These are phyloP conservation scores for Stomorhina lunata DNA, from an alignment of 2,888 invertebrate genomes.

Conservation along the genomic window DNA sequence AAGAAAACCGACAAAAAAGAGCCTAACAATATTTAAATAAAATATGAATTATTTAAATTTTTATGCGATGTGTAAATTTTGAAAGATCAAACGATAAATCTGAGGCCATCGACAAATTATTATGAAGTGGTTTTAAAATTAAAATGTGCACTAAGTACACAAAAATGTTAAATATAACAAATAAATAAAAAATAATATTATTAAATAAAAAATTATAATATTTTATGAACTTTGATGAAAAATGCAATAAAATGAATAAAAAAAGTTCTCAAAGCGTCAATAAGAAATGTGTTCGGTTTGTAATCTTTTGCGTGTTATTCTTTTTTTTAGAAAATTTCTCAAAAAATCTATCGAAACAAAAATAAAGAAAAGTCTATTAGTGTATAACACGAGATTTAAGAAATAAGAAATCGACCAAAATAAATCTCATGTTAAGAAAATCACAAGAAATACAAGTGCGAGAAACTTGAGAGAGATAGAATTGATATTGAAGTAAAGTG, in stretches of 20 bases:
- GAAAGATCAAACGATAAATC: too few species aligned
- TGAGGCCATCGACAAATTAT: too few species aligned
- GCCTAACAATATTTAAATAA: too few species aligned
- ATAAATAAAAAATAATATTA: not conserved
- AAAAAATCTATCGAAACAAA: not conserved
- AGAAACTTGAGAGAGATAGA: not conserved
- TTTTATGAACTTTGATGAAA: not conserved
- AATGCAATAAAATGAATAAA: slow-evolving; percentile 4
- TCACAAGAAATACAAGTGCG: slow-evolving; percentile 5
- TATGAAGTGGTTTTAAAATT: too few species aligned
- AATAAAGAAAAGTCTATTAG: too few species aligned
- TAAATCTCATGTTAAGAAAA: not conserved
- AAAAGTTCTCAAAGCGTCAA: slow-evolving; percentile 65
- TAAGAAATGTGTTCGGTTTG: slow-evolving; percentile 65
- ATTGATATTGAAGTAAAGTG: slow-evolving; percentile 28
- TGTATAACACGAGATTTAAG: slow-evolving; percentile 10
- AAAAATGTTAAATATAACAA: too few species aligned
- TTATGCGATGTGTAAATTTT: too few species aligned
- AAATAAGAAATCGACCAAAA: slow-evolving; percentile 24
- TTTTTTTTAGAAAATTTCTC: slow-evolving; percentile 41
- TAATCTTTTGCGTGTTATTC: slow-evolving; percentile 42
- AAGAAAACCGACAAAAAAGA: too few species aligned
- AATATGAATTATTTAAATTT: too few species aligned
- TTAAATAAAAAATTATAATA: not conserved
- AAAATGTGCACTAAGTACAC: too few species aligned